Evolutionary conservation across 2,113 vertebrate genomes (phyloP).

Genomic region (Synchiropus splendidus): DNA sequence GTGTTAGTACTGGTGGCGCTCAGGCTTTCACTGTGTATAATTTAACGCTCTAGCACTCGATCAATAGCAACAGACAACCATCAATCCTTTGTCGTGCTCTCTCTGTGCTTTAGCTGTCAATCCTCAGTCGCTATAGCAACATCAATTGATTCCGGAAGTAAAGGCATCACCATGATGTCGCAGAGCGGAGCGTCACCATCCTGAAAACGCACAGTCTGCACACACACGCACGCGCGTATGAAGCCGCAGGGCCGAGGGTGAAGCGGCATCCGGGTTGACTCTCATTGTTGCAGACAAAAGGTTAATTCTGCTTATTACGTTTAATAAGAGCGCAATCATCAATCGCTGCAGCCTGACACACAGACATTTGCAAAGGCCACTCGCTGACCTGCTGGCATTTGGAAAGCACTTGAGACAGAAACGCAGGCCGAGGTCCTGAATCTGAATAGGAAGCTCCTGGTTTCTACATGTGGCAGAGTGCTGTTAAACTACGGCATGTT

Average conservation of each 20-base stretch:
- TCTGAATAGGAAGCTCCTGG: constrained; percentile 3
- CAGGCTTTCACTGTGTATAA: too few species aligned
- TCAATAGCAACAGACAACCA: too few species aligned
- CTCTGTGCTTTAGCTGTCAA: too few species aligned
- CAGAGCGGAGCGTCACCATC: too few species aligned
- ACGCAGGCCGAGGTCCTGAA: constrained; percentile 15
- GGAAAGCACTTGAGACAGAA: constrained; percentile 16
- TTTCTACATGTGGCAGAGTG: neutral
- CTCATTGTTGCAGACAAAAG: constrained; percentile 35
- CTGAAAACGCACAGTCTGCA: neutral
- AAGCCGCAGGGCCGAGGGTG: neutral
- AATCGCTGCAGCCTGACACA: constrained; percentile 31
- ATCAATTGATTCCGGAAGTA: neutral
- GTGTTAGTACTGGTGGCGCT: too few species aligned
- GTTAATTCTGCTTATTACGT: constrained; percentile 57
- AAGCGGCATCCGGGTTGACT: constrained; percentile 8
- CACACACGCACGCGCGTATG: neutral
- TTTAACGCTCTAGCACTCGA: too few species aligned
- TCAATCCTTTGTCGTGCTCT: too few species aligned
- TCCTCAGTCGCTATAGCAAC: too few species aligned
- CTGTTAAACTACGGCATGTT: neutral
- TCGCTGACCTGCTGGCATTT: constrained; percentile 48
- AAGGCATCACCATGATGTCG: too few species aligned
- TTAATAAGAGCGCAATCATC: constrained; percentile 45
- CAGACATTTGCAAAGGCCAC: constrained; percentile 45